Conservation (phyloP, 2,797 vertebrate species). For the Notamacropus eugenii region DNA sequence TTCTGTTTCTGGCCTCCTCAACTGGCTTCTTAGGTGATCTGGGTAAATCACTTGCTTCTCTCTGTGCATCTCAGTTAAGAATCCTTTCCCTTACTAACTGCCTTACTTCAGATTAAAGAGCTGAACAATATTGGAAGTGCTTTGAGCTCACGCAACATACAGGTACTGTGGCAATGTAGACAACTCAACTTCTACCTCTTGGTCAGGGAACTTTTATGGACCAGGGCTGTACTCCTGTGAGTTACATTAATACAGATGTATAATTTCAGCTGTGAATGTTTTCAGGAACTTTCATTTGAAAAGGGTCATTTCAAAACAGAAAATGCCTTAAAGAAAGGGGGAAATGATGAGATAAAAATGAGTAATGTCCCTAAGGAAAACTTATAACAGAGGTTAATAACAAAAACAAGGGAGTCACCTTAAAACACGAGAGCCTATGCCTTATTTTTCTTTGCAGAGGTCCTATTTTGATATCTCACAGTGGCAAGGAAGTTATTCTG, state of each 20-base stretch:
- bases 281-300: conserved; percentile 40
- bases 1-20: neutral
- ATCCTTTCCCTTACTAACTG: neutral
- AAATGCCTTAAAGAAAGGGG: conserved; percentile 16
- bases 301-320: conserved; percentile 13
- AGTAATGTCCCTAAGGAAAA: conserved; percentile 19
- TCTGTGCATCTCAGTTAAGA: neutral
- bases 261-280: conserved; percentile 7
- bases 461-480: no score
- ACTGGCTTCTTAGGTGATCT: neutral
- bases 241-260: neutral
- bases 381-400: neutral
- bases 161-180: no score
- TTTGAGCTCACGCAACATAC: no score
- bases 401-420: conserved; percentile 16
- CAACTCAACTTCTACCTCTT: no score
- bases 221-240: neutral
- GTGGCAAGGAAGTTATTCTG: neutral
- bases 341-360: conserved; percentile 1
- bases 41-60: neutral
- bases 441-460: neutral
- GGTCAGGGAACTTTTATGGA: neutral
- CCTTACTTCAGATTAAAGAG: neutral
- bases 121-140: neutral
- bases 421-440: neutral